Evolutionary conservation across 1,140 invertebrate genomes (phyloP).

Genomic region (Apocrypta bakeri): DNA sequence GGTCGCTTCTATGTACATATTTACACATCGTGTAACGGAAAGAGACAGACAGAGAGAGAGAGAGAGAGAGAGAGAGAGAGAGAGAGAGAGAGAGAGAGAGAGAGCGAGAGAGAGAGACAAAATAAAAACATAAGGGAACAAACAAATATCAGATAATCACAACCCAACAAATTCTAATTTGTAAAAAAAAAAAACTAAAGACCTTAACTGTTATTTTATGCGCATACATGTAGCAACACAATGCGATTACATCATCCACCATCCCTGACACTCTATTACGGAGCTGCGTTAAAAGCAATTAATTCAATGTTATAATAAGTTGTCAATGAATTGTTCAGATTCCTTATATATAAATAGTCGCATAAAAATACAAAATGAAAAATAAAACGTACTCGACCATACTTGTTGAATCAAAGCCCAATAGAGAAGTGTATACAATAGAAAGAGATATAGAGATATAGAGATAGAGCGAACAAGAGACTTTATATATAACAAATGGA

Average conservation of each 20-base stretch:
- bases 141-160: slow-evolving; percentile 31
- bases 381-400: not conserved
- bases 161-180: slow-evolving; percentile 53
- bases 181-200: slow-evolving; percentile 55
- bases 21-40: not conserved
- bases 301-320: slow-evolving; percentile 39
- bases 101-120: no score
- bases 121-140: not conserved
- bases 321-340: not conserved
- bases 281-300: slow-evolving; percentile 53
- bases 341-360: not conserved
- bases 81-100: no score
- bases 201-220: slow-evolving; percentile 59
- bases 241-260: slow-evolving; percentile 60
- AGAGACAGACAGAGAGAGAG: no score
- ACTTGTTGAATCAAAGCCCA: slow-evolving; percentile 16
- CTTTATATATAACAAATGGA: no score
- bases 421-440: not conserved
- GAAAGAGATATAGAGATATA: no score
- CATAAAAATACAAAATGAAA: not conserved
- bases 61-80: no score
- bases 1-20: not conserved
- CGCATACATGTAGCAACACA: slow-evolving; percentile 63
- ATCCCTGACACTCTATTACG: slow-evolving; percentile 57
- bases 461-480: no score